Percentiles rank a stretch among this genome's conserved stretches.
Conservation (phyloP, 2,888 invertebrate genomes). For the Tricholauxania praeusta region DNA sequence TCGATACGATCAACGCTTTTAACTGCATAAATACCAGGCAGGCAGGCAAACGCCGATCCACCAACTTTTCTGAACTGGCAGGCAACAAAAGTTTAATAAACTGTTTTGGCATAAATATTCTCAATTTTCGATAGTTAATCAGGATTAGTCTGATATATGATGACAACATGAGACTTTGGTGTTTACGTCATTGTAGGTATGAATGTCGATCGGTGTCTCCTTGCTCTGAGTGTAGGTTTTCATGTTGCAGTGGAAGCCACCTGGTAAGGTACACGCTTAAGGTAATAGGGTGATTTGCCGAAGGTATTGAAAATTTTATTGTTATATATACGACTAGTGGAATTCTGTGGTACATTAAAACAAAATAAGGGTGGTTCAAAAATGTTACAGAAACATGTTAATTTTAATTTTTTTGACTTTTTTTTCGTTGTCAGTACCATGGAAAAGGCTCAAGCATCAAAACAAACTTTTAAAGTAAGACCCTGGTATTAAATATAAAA, state of each 20-base stretch:
- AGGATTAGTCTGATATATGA: conserved; percentile 61
- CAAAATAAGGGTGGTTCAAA: too few species aligned
- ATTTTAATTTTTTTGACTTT: too few species aligned
- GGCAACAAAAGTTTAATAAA: conserved; percentile 38
- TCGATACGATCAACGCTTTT: conserved; percentile 27
- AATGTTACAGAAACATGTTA: too few species aligned
- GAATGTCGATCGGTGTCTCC: conserved; percentile 15
- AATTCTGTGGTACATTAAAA: too few species aligned
- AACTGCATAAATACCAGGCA: not conserved
- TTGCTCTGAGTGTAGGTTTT: not conserved
- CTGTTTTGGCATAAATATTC: conserved; percentile 46
- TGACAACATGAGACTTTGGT: conserved; percentile 55
- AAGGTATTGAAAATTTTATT: conserved; percentile 20
- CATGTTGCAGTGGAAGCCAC: conserved; percentile 4
- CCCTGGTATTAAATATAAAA: too few species aligned
- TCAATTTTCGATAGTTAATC: conserved; percentile 57
- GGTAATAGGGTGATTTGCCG: conserved; percentile 33
- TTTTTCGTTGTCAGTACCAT: too few species aligned
- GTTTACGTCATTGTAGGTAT: conserved; percentile 36
- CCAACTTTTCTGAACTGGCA: not conserved
- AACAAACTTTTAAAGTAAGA: too few species aligned
- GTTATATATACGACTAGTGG: too few species aligned
- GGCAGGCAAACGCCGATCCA: not conserved
- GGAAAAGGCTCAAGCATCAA: too few species aligned
- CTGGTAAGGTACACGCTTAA: conserved; percentile 21